Percentiles rank a stretch among this genome's conserved stretches.
Evolutionary conservation across 2,888 invertebrate species (phyloP).

Genomic region (Serripes groenlandicus): DNA sequence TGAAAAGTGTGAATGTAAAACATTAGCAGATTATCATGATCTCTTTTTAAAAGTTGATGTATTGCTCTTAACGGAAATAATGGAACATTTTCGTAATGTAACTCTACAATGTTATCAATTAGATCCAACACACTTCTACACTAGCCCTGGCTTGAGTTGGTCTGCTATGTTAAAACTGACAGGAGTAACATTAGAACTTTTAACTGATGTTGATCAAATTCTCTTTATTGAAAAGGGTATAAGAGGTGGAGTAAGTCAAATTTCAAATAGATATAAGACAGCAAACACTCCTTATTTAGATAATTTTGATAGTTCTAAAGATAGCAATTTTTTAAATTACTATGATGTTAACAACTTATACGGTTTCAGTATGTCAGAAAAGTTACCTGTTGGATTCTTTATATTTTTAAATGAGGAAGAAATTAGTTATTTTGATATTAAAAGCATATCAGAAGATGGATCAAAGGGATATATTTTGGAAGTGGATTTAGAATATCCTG

Average conservation of each 20-base stretch:
- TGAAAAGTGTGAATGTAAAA: constrained; percentile 20
- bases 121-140: constrained; percentile 78
- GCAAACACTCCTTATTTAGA: constrained; percentile 59
- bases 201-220: constrained; percentile 53
- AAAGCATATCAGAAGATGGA: constrained; percentile 24
- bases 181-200: constrained; percentile 40
- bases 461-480: constrained; percentile 84
- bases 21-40: constrained; percentile 54
- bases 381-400: constrained; percentile 75
- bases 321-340: no score
- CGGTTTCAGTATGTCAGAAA: constrained; percentile 71
- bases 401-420: constrained; percentile 62
- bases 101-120: constrained; percentile 67
- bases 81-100: constrained; percentile 43
- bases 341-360: constrained; percentile 43
- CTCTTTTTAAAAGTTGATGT: constrained; percentile 56
- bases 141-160: constrained; percentile 76
- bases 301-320: no score
- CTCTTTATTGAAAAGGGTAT: constrained; percentile 60
- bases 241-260: constrained; percentile 48
- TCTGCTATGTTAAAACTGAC: constrained; percentile 51
- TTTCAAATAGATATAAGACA: constrained; percentile 35
- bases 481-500: constrained; percentile 86
- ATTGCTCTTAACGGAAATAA: constrained; percentile 46
- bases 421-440: constrained; percentile 41